These are phyloP conservation scores for Thamnophis sirtalis DNA, from an alignment of 2,113 vertebrate species.

Conservation along the genomic window DNA sequence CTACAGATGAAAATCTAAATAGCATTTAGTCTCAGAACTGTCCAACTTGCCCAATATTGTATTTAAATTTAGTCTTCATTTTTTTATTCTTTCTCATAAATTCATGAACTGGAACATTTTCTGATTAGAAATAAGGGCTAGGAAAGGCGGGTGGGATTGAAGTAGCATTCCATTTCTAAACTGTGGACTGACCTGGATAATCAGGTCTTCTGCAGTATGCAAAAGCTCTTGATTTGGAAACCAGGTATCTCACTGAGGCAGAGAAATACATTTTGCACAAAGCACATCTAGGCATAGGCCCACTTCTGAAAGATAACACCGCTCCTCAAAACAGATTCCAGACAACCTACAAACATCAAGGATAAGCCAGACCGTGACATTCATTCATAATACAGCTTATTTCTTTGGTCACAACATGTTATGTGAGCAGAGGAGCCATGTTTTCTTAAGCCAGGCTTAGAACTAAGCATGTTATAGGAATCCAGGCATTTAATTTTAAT, in stretches of 20 bases:
- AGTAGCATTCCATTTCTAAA: neutral
- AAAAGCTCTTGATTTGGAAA: neutral
- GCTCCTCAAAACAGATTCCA: neutral
- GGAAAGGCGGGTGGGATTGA: neutral
- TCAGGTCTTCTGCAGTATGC: neutral
- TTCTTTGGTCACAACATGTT: neutral
- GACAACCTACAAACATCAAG: neutral
- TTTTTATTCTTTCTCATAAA: neutral
- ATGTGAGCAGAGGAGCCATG: neutral
- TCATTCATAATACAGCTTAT: neutral
- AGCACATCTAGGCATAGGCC: neutral
- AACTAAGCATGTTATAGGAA: neutral
- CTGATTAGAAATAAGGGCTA: neutral
- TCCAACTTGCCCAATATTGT: neutral
- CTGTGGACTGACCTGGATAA: neutral
- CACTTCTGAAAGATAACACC: neutral
- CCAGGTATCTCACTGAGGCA: neutral
- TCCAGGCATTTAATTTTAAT: neutral
- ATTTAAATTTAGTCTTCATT: neutral
- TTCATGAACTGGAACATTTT: neutral
- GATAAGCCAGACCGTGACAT: neutral
- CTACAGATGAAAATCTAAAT: neutral
- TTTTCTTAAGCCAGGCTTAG: neutral
- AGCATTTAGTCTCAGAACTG: neutral
- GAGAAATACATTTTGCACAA: neutral